phyloP scores from a whole-genome alignment of 2,113 vertebrate species.

The Heliornis fulica region DNA sequence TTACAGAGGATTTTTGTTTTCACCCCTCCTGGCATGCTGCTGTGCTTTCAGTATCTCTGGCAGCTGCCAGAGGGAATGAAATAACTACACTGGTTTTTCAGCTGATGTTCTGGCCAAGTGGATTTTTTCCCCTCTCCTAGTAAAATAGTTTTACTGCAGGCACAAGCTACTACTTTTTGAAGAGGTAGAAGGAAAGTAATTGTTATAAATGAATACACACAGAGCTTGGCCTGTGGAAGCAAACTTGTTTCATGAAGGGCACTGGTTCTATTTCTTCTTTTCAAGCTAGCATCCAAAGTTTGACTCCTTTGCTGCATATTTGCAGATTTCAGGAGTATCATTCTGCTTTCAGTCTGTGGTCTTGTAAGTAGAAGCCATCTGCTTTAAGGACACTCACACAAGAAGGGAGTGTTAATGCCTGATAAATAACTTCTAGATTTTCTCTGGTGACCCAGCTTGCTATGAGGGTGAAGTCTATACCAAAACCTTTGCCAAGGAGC shows the following conservation, averaged over 20 bases:
- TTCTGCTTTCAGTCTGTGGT: not conserved
- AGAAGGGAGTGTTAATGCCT: not conserved
- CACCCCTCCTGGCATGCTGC: not conserved
- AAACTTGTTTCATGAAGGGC: not conserved
- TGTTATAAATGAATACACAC: not conserved
- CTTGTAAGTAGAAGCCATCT: not conserved
- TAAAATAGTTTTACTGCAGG: not conserved
- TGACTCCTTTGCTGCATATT: not conserved
- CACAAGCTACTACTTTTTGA: not conserved
- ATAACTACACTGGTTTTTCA: not conserved
- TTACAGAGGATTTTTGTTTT: not conserved
- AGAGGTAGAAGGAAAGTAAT: not conserved
- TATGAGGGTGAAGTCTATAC: not conserved
- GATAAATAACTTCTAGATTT: not conserved
- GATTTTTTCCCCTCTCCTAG: not conserved
- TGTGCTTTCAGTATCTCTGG: not conserved
- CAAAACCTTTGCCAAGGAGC: not conserved
- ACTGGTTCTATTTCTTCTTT: not conserved
- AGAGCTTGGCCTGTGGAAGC: not conserved
- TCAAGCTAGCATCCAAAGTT: not conserved
- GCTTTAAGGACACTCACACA: not conserved
- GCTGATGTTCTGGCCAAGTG: not conserved
- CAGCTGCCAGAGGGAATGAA: not conserved
- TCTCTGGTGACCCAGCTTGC: not conserved
- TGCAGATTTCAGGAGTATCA: not conserved